These are phyloP conservation scores for Drosophila equinoxialis DNA, from an alignment of 1,140 invertebrate genomes.

Conservation along the genomic window DNA sequence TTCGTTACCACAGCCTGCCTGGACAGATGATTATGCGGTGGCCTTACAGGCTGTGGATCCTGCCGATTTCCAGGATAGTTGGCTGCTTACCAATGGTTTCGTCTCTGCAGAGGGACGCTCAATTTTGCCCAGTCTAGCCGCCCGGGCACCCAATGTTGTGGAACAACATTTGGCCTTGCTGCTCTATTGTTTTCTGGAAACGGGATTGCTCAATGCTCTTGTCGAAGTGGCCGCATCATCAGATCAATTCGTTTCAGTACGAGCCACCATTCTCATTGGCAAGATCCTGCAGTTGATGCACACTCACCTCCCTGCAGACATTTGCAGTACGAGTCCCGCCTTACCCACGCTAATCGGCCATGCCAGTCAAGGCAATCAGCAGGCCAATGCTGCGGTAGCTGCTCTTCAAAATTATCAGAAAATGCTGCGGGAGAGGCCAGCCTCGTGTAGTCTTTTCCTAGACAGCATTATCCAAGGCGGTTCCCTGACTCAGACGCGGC, in stretches of 20 bases:
- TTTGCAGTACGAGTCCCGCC: constrained; percentile 91
- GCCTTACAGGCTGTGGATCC: constrained; percentile 94
- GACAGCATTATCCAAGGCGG: constrained; percentile 89
- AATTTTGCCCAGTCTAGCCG: constrained; percentile 91
- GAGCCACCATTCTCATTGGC: constrained; percentile 94
- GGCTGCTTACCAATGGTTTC: constrained; percentile 96
- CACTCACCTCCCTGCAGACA: constrained; percentile 91
- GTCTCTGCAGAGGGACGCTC: constrained; percentile 93
- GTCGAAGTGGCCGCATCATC: constrained; percentile 95
- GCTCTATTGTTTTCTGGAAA: constrained; percentile 93
- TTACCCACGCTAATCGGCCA: constrained; percentile 91
- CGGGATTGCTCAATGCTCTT: constrained; percentile 93
- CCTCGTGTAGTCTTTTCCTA: constrained; percentile 91
- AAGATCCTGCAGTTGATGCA: constrained; percentile 94
- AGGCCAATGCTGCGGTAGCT: constrained; percentile 91
- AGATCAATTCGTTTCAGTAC: constrained; percentile 94
- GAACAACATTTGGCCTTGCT: constrained; percentile 96
- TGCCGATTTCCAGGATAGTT: constrained; percentile 90
- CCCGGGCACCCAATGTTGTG: constrained; percentile 93
- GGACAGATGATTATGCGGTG: constrained; percentile 95
- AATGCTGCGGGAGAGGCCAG: constrained; percentile 90
- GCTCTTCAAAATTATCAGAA: constrained; percentile 90
- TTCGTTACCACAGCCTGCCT: constrained; percentile 91
- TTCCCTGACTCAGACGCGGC: constrained; percentile 73
- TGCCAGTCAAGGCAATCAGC: constrained; percentile 89